These are phyloP conservation scores for Scrobipalpa costella DNA, from an alignment of 2,888 invertebrate genomes.

Conservation along the genomic window DNA sequence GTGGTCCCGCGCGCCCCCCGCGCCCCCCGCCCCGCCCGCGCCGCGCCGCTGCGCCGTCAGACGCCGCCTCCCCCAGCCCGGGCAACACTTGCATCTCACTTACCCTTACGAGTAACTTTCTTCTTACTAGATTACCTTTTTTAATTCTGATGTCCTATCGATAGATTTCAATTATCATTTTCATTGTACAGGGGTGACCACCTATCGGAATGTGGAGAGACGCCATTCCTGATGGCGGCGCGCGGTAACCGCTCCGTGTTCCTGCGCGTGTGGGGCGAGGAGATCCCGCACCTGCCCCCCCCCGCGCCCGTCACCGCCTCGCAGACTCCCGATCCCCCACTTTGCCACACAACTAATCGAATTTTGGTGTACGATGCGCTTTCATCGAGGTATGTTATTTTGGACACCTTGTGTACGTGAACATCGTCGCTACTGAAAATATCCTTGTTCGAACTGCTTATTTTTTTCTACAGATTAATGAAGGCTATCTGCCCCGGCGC, in stretches of 20 bases:
- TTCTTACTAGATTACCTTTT: conserved; percentile 14
- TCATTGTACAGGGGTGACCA: conserved; percentile 41
- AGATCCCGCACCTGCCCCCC: conserved; percentile 84
- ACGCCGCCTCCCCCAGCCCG: conserved; percentile 56
- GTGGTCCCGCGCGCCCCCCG: conserved; percentile 53
- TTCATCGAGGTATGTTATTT: conserved; percentile 24
- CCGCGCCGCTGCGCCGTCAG: conserved; percentile 46
- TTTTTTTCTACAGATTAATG: conserved; percentile 64
- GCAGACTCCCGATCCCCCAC: conserved; percentile 72
- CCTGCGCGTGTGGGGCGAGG: conserved; percentile 91
- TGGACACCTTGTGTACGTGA: neutral
- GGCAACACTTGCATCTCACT: conserved; percentile 57
- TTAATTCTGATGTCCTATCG: neutral
- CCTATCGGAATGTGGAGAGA: conserved; percentile 84
- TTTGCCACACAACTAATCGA: conserved; percentile 89
- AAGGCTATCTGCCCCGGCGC: conserved; percentile 87
- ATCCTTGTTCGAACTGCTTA: neutral
- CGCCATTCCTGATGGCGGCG: conserved; percentile 90
- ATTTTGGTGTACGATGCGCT: conserved; percentile 90
- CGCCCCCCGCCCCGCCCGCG: conserved; percentile 32
- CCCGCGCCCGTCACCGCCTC: conserved; percentile 81
- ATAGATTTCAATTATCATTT: neutral
- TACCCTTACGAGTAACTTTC: conserved; percentile 60
- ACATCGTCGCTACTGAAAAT: no score
- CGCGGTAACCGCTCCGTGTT: conserved; percentile 90